Conservation (phyloP, 2,888 invertebrate genomes). For the Meiosimyza platycephala region DNA sequence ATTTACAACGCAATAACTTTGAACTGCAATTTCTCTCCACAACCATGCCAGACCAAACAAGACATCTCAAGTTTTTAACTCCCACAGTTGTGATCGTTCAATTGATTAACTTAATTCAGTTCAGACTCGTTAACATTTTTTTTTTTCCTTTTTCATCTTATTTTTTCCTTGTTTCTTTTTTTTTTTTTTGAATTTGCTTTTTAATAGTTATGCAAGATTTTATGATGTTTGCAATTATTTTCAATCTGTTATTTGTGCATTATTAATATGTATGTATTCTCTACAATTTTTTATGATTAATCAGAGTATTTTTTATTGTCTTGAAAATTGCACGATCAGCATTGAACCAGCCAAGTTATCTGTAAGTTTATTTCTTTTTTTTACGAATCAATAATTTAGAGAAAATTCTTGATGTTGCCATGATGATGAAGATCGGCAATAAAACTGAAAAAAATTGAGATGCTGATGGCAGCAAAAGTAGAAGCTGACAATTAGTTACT, state of each 20-base stretch:
- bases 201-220: too few species aligned
- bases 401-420: constrained; percentile 1
- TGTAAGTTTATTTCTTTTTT: constrained; percentile 16
- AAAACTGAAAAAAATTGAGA: constrained; percentile 4
- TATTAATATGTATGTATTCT: constrained; percentile 8
- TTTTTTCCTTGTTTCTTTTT: not conserved
- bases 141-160: not conserved
- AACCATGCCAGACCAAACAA: too few species aligned
- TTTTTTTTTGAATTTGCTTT: not conserved
- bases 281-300: constrained; percentile 34
- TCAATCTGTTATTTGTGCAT: constrained; percentile 2
- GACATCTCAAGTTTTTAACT: not conserved
- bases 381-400: constrained; percentile 28
- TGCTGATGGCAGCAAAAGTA: constrained; percentile 22
- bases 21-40: too few species aligned
- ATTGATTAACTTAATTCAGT: constrained; percentile 39
- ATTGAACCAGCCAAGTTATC: constrained; percentile 17
- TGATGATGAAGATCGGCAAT: constrained; percentile 38
- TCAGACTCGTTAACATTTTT: constrained; percentile 29
- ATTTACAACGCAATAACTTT: too few species aligned
- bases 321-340: constrained; percentile 36
- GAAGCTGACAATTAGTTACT: not conserved
- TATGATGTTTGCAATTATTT: not conserved
- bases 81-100: constrained; percentile 7
- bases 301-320: constrained; percentile 34